Conservation (phyloP, 2,888 invertebrate species). For the Sceliomorpha sp. region DNA sequence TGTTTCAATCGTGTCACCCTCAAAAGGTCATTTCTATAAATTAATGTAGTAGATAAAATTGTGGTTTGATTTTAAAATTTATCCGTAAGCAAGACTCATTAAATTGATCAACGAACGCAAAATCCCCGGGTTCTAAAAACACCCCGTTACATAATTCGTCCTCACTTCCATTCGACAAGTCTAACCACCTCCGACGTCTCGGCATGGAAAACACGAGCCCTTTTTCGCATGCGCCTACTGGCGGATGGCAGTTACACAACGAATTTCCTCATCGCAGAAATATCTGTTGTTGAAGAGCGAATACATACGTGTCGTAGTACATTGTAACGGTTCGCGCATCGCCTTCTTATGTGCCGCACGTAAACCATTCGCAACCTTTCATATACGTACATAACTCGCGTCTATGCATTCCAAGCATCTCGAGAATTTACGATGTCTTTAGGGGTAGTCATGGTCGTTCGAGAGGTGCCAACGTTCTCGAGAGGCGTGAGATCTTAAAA, state of each 20-base stretch:
- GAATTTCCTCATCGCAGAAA: constrained; percentile 27
- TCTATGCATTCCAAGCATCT: constrained; percentile 56
- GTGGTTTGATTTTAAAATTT: too few relatives aligned
- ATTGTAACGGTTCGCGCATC: constrained; percentile 48
- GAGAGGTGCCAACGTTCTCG: constrained; percentile 53
- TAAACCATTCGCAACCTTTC: constrained; percentile 56
- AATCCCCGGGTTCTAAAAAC: too few relatives aligned
- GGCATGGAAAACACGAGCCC: too few relatives aligned
- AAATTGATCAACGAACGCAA: too few relatives aligned
- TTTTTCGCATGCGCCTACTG: constrained; percentile 8
- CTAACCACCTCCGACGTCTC: too few relatives aligned
- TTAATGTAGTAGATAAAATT: too few relatives aligned
- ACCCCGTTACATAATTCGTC: too few relatives aligned
- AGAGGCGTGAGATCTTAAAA: constrained; percentile 46
- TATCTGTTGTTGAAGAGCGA: constrained; percentile 41
- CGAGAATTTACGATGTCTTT: constrained; percentile 56
- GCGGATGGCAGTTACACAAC: constrained; percentile 29
- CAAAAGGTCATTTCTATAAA: too few relatives aligned
- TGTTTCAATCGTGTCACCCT: too few relatives aligned
- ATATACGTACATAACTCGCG: constrained; percentile 55
- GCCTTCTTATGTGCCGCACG: constrained; percentile 50
- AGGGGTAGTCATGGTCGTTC: constrained; percentile 54
- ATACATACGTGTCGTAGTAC: constrained; percentile 21
- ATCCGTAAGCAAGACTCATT: too few relatives aligned
- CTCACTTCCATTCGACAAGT: too few relatives aligned